phyloP scores from a whole-genome alignment of 2,797 vertebrate genomes.

The Acipenser transmontanus region DNA sequence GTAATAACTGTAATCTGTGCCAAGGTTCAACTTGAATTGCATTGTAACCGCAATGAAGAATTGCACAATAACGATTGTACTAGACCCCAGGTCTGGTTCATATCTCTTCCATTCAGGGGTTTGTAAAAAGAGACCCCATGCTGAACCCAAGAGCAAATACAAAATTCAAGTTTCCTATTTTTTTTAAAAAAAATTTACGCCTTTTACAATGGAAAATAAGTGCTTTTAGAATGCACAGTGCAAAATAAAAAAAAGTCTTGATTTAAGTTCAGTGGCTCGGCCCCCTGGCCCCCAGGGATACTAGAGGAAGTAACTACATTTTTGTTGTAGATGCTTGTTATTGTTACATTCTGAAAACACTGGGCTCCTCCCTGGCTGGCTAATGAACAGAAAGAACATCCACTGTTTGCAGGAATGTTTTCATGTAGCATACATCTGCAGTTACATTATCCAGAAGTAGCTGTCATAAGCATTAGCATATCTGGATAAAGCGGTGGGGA shows the following conservation, averaged over 20 bases:
- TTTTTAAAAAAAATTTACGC: background rate
- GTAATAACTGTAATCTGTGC: too few relatives aligned
- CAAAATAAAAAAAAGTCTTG: background rate
- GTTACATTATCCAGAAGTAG: slow-evolving; percentile 18
- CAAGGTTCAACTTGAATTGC: too few relatives aligned
- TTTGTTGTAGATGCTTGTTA: slow-evolving; percentile 21
- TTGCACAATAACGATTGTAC: too few relatives aligned
- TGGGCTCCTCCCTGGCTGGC: slow-evolving; percentile 22
- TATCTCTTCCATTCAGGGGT: too few relatives aligned
- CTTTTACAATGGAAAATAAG: background rate
- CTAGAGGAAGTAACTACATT: slow-evolving; percentile 3
- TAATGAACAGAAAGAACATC: slow-evolving; percentile 14
- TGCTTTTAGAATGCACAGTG: background rate
- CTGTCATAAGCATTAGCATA: background rate
- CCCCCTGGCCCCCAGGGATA: background rate
- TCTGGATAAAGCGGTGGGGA: background rate
- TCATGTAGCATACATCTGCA: slow-evolving; percentile 10
- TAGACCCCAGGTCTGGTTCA: too few relatives aligned
- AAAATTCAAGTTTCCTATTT: background rate
- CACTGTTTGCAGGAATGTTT: slow-evolving; percentile 4
- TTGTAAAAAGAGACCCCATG: too few relatives aligned
- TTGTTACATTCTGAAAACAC: background rate
- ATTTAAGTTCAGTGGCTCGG: background rate
- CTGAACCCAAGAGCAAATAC: too few relatives aligned
- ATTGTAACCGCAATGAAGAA: too few relatives aligned